Base-by-base conservation (phyloP, 2,797 vertebrate species). In the Lutjanus campechanus region DNA sequence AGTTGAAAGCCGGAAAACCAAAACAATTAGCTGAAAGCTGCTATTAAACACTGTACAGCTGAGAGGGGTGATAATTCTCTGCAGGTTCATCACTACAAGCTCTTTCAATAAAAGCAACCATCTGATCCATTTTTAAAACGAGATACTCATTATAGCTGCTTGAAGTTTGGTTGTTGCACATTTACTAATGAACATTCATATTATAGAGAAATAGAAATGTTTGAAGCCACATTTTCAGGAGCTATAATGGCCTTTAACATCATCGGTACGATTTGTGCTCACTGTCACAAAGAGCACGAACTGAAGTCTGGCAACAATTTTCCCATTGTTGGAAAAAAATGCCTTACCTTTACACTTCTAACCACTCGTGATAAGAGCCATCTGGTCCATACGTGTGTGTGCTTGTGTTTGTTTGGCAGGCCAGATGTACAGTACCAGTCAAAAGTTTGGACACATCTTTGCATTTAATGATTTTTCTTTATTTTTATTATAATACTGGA, bases 261-360 rank as follows among this genome's bases (percentile, higher is more conserved):
- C 12, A 20, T 20, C 51, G 49, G n/a, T 8, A 15, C 15, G 49
- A 16, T 17, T 55, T 69, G 7, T 58, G 36, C 56, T 50, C 16
- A 29, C 9, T 22, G 22, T 36, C 29, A 36, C 29, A 36, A 4
- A 36, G n/a, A 9, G 13, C 50, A 49, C 10, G 11, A 62, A 55
- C 10, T 4, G 7, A 63, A 58, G 19, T 65, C 47, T 71, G 64
- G 36, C 6, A 62, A 11, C 47, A 54, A 49, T 69, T 71, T 72
- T 7, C 9, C 50, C 43, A 9, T 9, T 41, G 15, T 41, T 53
- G n/a, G 2, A 15, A 68, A 67, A n/a, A 55, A 55, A 55, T 22
- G 68, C 55, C 44, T 25, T 41, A 55, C 61, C 66, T 81, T 82
- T 16, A 72, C 51, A 68, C 44, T 58, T 73, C 5, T 53, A 17